Percentiles rank a stretch among this genome's conserved stretches.
phyloP scores from a whole-genome alignment of 2,113 vertebrate genomes.

The Phycodurus eques region DNA sequence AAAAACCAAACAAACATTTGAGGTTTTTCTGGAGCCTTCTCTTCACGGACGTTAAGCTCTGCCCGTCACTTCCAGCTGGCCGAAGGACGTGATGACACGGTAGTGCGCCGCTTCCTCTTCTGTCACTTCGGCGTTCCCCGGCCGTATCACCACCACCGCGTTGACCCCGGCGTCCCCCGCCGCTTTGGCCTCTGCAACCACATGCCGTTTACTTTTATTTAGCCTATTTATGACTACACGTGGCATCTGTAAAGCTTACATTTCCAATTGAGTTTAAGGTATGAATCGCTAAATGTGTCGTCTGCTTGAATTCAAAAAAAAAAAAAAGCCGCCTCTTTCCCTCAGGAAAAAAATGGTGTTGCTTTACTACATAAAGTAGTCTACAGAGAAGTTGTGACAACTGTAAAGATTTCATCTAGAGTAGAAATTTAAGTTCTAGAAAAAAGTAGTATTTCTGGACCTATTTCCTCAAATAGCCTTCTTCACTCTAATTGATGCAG shows the following conservation, averaged over 20 bases:
- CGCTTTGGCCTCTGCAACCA: constrained; percentile 83
- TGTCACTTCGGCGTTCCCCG: constrained; percentile 90
- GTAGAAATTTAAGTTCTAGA: no score
- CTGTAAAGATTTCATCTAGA: no score
- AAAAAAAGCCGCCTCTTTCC: background rate
- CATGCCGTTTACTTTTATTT: background rate
- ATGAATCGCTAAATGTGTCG: no score
- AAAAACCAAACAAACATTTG: background rate
- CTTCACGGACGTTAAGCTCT: constrained; percentile 63
- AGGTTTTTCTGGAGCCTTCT: background rate
- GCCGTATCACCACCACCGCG: constrained; percentile 85
- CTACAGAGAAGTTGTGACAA: no score
- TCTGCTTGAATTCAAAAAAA: no score
- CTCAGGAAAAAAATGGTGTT: no score
- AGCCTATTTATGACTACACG: background rate
- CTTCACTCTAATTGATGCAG: no score
- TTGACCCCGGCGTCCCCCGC: constrained; percentile 85
- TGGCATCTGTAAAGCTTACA: no score
- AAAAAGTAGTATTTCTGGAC: no score
- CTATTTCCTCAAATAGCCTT: no score
- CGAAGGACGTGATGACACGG: constrained; percentile 84
- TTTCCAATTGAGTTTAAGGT: no score
- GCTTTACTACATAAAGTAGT: no score
- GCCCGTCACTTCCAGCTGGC: constrained; percentile 77
- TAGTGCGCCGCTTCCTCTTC: constrained; percentile 87